These are phyloP conservation scores for Pangasius djambal DNA, from an alignment of 2,797 vertebrate species.

Conservation along the genomic window DNA sequence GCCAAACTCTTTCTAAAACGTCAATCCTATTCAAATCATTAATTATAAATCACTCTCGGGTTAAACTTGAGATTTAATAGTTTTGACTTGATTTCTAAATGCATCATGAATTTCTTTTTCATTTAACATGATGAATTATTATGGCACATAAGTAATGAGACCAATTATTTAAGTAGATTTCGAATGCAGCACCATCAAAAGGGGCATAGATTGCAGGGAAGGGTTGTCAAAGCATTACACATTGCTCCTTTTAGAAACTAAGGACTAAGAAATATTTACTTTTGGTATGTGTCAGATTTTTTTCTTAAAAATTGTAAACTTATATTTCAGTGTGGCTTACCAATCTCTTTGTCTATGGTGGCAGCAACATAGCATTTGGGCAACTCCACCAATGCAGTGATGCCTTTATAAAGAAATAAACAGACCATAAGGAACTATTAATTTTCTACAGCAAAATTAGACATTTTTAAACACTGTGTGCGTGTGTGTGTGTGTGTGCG, in stretches of 20 bases:
- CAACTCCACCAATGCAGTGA: slow-evolving; percentile 86
- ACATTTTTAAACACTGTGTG: not conserved
- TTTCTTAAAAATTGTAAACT: not conserved
- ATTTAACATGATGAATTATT: not conserved
- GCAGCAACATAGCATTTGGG: slow-evolving; percentile 89
- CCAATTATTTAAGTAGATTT: not conserved
- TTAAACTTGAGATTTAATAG: not conserved
- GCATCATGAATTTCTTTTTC: not conserved
- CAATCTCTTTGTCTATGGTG: slow-evolving; percentile 87
- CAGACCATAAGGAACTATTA: not conserved
- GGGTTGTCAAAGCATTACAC: not conserved
- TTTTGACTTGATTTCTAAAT: not conserved
- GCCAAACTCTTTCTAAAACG: not conserved
- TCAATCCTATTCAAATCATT: not conserved
- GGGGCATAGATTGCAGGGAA: not conserved
- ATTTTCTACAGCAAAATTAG: not conserved
- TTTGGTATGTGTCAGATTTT: not conserved
- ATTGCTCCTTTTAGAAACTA: not conserved
- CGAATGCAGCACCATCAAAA: not conserved
- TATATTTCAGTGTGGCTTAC: slow-evolving; percentile 68
- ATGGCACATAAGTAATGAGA: not conserved
- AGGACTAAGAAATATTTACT: not conserved
- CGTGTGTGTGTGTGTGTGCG: slow-evolving; percentile 19
- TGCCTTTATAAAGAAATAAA: slow-evolving; percentile 72
- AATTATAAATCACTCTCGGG: not conserved